Evolutionary conservation across 2,888 invertebrate species (phyloP).

Genomic region (Pyralis farinalis): DNA sequence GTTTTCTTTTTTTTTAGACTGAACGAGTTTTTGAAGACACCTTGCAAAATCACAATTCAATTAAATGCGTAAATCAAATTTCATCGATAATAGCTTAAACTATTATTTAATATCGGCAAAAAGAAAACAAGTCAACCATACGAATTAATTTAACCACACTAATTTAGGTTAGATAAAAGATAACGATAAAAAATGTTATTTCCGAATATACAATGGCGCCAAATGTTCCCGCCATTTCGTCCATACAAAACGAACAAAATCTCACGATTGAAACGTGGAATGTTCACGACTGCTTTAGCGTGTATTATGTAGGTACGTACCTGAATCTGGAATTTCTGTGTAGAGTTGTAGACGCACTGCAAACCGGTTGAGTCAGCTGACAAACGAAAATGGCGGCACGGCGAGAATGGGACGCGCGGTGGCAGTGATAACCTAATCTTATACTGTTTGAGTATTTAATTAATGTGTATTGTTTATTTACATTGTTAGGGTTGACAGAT

Average conservation of each 20-base stretch:
- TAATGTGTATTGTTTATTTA: not conserved
- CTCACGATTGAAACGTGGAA: constrained; percentile 39
- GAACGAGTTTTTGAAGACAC: no score
- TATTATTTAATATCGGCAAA: no score
- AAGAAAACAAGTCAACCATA: no score
- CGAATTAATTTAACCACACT: no score
- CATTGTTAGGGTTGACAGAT: no score
- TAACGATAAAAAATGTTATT: not conserved
- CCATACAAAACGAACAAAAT: constrained; percentile 40
- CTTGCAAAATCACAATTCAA: no score
- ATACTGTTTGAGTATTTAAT: constrained; percentile 14
- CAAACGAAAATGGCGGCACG: constrained; percentile 48
- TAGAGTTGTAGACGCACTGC: constrained; percentile 28
- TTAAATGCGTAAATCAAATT: no score
- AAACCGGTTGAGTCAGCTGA: constrained; percentile 72
- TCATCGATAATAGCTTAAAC: no score
- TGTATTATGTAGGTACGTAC: constrained; percentile 39
- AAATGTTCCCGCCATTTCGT: constrained; percentile 17
- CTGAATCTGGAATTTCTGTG: constrained; percentile 60
- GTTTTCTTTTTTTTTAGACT: no score
- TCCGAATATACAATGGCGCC: not conserved
- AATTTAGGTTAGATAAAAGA: no score
- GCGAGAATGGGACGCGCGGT: constrained; percentile 23
- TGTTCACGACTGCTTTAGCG: constrained; percentile 39
- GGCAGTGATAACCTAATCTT: constrained; percentile 43